Conservation (phyloP, 2,888 invertebrate genomes). For the Rhopalosiphum nymphaeae region DNA sequence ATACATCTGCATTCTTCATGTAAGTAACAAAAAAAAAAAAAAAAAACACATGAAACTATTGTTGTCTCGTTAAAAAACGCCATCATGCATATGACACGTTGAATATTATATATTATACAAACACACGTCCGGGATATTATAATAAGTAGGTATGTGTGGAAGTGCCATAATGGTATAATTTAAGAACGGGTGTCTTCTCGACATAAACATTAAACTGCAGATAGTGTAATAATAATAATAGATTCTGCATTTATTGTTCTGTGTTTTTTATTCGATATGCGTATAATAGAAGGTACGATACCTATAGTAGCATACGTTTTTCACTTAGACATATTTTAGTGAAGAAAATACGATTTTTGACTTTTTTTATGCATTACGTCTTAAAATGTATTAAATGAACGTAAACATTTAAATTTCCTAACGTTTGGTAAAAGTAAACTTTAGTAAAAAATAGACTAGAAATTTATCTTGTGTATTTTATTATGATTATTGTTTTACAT, state of each 20-base stretch:
- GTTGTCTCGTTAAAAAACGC: conserved; percentile 38
- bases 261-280: not conserved
- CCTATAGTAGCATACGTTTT: not conserved
- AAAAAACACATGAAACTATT: not conserved
- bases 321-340: not conserved
- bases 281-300: no score
- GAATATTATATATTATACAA: not conserved
- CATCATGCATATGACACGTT: conserved; percentile 15
- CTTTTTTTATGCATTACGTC: not conserved
- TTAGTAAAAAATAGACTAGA: not conserved
- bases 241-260: not conserved
- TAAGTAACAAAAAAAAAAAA: not conserved
- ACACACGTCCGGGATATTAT: not conserved
- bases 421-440: not conserved
- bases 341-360: not conserved
- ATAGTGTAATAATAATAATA: not conserved
- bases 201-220: not conserved
- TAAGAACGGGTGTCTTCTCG: conserved; percentile 14
- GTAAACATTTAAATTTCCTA: not conserved
- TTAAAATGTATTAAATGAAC: not conserved
- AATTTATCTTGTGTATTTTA: not conserved
- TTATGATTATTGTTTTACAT: not conserved
- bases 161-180: not conserved
- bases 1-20: not conserved
- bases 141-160: not conserved